Evolutionary conservation across 2,888 invertebrate species (phyloP), one percentile per base, ranked within the genome.

Genomic region (Acanthosoma haemorrhoidale): DNA sequence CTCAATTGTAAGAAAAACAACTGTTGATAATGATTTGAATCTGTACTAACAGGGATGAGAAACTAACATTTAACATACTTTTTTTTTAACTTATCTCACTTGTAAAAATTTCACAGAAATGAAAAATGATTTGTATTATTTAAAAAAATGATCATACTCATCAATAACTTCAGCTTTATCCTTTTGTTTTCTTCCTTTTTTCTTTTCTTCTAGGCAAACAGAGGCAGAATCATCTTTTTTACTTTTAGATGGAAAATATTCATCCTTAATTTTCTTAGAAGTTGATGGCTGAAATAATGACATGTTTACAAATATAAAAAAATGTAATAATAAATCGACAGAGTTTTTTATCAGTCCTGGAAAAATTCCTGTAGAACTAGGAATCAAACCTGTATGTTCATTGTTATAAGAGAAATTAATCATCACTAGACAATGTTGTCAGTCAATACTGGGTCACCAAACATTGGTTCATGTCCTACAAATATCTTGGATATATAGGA

Each of bases 121-220:
- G 16, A 61, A 61, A 32, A 61, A 11, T 31, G 11, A 29, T 59
- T 11, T 11, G 15, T 16, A 59, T 11, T 9, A 59, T n/a, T 11
- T 18, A 66, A 66, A 1, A 66, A 39, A 16, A 43, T 21, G 15
- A 16, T 66, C 70, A 13, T 66, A 71, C 81, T 70, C 72, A 16
- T 68, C 67, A 41, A 61, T n/a, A 31, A 43, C 57, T 51, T 72
- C 71, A 15, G 68, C 51, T 16, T 75, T 75, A 68, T 82, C 82
- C 70, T 82, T 82, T 36, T 78, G 80, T 0, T 80, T 79, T 5
- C 78, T 78, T 0, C 77, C 74, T 71, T 82, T 82, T 64, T 82
- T 82, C 60, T 81, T 82, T 4, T 80, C 76, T 13, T 70, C 71
- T 9, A 34, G 15, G 18, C n/a, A 8, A 11, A 38, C 13, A 16